Conservation (phyloP, 2,888 invertebrate species). For the Agrochola litura region DNA sequence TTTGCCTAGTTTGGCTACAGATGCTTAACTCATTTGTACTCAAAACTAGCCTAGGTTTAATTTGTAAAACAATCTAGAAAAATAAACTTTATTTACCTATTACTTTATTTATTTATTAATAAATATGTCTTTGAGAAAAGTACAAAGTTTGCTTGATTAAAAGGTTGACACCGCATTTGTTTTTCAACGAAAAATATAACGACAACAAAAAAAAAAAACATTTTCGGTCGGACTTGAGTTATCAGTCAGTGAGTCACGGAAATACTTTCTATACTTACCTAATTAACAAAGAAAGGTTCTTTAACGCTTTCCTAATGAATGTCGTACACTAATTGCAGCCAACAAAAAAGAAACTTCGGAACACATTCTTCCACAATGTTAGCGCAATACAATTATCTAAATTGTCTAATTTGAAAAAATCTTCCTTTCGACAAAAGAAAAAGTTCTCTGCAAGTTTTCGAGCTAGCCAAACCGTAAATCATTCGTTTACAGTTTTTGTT, state of each 20-base stretch:
- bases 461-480: not conserved
- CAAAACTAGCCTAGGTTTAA: no score
- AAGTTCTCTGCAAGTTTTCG: slow-evolving; percentile 3
- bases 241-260: not conserved
- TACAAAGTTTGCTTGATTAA: not conserved
- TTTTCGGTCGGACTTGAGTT: not conserved
- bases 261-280: not conserved
- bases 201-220: not conserved
- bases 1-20: no score
- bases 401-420: slow-evolving; percentile 42
- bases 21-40: no score
- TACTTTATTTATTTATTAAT: not conserved
- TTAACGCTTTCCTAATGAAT: slow-evolving; percentile 26
- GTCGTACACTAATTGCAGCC: slow-evolving; percentile 31
- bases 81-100: no score
- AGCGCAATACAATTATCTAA: slow-evolving; percentile 30
- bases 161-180: not conserved
- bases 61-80: no score
- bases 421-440: slow-evolving; percentile 19
- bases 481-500: slow-evolving; percentile 6
- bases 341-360: slow-evolving; percentile 25
- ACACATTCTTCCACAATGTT: slow-evolving; percentile 10
- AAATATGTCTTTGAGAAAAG: not conserved
- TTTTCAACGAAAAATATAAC: not conserved
- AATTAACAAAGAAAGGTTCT: not conserved